A percentile compares a stretch with the other conserved stretches of the same genome.
Evolutionary conservation across 2,888 invertebrate genomes (phyloP).

Genomic region (Diarsia dahlii): DNA sequence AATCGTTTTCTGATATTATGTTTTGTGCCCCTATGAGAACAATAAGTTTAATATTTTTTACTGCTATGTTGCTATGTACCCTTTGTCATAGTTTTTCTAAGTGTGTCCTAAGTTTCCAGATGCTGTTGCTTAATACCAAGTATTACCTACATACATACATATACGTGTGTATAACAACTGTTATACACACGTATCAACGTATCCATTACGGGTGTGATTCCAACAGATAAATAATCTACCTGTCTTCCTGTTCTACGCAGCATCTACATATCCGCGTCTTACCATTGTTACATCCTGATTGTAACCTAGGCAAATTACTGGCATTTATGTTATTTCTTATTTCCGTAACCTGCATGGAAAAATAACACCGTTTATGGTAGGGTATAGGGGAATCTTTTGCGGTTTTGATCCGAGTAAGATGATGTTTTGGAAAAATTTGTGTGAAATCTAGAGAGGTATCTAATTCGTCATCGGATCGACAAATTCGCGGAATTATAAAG

Average conservation of each 20-base stretch:
- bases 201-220: slow-evolving; percentile 32
- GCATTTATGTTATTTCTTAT: slow-evolving; percentile 47
- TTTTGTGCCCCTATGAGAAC: neutral
- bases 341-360: slow-evolving; percentile 46
- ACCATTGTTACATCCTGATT: slow-evolving; percentile 57
- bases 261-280: slow-evolving; percentile 51
- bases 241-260: slow-evolving; percentile 55
- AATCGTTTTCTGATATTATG: neutral
- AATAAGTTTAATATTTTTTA: neutral
- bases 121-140: slow-evolving; percentile 7
- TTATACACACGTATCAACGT: slow-evolving; percentile 36
- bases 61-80: neutral
- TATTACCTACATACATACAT: neutral
- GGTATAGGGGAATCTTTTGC: slow-evolving; percentile 18
- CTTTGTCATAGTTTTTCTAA: neutral
- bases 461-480: too few relatives aligned
- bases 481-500: neutral
- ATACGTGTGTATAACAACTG: slow-evolving; percentile 21
- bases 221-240: slow-evolving; percentile 26
- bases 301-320: slow-evolving; percentile 51
- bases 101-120: neutral
- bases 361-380: slow-evolving; percentile 16
- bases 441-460: too few relatives aligned
- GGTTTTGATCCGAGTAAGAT: slow-evolving; percentile 11
- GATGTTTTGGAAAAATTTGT: neutral